Base-by-base conservation (phyloP, 2,888 invertebrate genomes). In the Hedya salicella region DNA sequence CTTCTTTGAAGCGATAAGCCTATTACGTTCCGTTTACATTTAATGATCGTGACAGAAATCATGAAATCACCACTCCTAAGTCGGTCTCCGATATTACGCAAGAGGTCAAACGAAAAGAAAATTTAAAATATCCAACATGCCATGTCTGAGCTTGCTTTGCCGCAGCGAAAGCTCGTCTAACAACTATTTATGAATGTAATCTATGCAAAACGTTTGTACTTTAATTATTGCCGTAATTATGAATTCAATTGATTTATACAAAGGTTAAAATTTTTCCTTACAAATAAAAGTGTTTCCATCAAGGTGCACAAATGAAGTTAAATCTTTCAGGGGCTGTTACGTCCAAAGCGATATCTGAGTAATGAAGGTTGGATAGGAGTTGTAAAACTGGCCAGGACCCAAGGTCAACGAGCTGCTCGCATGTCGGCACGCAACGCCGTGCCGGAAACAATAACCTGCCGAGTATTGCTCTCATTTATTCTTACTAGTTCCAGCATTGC, bases 361-460 rank as follows among this genome's bases (percentile, higher is more conserved):
- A 74, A 72, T 69, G 72, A 72, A 73, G 70, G 73, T 72, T 71
- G 72, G 70, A 73, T 73, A 70, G 70, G 69, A 70, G 74, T 70
- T 69, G 68, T 71, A 76, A 79, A 60, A 60, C 50, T 48, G 82
- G 76, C 76, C 73, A 69, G 66, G 69, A 68, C 68, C 71, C 81
- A 83, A 85, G 85, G 86, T 76, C 82, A 70, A 57, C 69, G 68
- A 61, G 68, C 53, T 42, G 39, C 66, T 82, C 71, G 83, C 83
- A 78, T 79, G 81, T 69, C 75, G 70, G 75, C 86, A 86, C 85
- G 85, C 85, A 71, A 83, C 76, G 73, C 36, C 72, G 71, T 73
- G 61, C 56, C 71, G 78, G 78, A 78, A 77, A 74, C 75, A 64
- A 67, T 69, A 72, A 73, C 73, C 69, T 61, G 68, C 71, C 69